These are phyloP conservation scores for Sinonovacula constricta DNA, from an alignment of 1,140 invertebrate species.

Conservation along the genomic window DNA sequence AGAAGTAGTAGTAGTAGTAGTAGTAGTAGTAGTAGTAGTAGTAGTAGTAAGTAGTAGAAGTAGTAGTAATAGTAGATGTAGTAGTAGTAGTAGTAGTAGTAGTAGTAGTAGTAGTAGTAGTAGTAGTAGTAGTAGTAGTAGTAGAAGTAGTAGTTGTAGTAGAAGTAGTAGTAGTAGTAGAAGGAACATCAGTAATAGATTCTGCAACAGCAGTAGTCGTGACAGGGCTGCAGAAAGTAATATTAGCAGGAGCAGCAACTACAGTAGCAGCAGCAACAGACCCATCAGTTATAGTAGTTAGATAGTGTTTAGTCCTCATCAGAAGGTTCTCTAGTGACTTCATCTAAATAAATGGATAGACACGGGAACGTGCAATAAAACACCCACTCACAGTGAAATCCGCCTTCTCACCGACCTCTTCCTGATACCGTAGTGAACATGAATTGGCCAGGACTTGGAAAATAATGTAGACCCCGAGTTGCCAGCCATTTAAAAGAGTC, in stretches of 20 bases:
- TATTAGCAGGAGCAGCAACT: not conserved
- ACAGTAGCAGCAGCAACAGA: constrained; percentile 1
- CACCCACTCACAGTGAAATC: too few relatives aligned
- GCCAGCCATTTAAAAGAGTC: too few relatives aligned
- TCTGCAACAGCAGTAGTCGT: not conserved
- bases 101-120: constrained; percentile 43
- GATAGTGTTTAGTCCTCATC: too few relatives aligned
- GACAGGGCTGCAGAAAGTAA: not conserved
- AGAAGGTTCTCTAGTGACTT: too few relatives aligned
- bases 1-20: constrained; percentile 28
- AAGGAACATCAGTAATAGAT: not conserved
- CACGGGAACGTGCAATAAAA: too few relatives aligned
- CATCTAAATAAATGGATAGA: too few relatives aligned
- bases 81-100: constrained; percentile 41
- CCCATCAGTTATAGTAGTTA: not conserved
- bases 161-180: constrained; percentile 10
- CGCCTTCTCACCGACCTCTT: too few relatives aligned
- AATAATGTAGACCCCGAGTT: too few relatives aligned
- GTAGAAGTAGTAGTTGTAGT: constrained; percentile 39
- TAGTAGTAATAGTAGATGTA: too few relatives aligned
- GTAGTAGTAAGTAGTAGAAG: too few relatives aligned
- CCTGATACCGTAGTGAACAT: too few relatives aligned
- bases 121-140: constrained; percentile 43
- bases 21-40: constrained; percentile 34
- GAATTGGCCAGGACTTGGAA: too few relatives aligned